Evolutionary conservation across 2,888 invertebrate genomes (phyloP).

Genomic region (Eupithecia insigniata): DNA sequence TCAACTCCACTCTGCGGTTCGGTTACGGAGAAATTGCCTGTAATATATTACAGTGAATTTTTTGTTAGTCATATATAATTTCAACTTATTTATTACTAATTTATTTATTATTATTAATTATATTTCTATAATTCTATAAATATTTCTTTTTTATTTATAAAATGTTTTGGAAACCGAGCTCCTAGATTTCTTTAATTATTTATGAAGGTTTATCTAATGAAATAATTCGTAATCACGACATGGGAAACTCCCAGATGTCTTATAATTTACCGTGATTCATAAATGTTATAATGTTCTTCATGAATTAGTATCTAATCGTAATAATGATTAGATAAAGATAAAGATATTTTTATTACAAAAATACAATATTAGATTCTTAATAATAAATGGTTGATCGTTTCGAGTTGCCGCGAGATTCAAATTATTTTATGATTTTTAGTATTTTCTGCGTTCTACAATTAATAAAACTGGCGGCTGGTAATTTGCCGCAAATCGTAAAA

Average conservation of each 20-base stretch:
- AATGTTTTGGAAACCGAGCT: background rate
- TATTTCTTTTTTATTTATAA: background rate
- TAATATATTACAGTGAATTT: slow-evolving; percentile 16
- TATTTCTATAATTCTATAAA: too few relatives aligned
- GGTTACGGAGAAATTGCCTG: slow-evolving; percentile 37
- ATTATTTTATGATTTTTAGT: too few relatives aligned
- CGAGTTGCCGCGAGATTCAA: too few relatives aligned
- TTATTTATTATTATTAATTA: too few relatives aligned
- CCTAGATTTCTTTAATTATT: background rate
- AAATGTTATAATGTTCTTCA: background rate
- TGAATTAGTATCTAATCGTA: background rate
- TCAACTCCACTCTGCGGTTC: slow-evolving; percentile 46
- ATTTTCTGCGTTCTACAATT: too few relatives aligned
- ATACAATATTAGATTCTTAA: too few relatives aligned
- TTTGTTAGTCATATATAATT: background rate
- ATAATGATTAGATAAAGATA: too few relatives aligned
- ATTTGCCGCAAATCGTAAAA: too few relatives aligned
- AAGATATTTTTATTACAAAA: too few relatives aligned
- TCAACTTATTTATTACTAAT: background rate
- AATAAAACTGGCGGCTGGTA: too few relatives aligned
- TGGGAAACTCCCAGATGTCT: background rate
- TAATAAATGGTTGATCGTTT: too few relatives aligned
- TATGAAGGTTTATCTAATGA: background rate
- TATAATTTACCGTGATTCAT: background rate
- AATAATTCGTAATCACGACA: background rate